phyloP scores from a whole-genome alignment of 2,888 invertebrate genomes.

The Troides aeacus region DNA sequence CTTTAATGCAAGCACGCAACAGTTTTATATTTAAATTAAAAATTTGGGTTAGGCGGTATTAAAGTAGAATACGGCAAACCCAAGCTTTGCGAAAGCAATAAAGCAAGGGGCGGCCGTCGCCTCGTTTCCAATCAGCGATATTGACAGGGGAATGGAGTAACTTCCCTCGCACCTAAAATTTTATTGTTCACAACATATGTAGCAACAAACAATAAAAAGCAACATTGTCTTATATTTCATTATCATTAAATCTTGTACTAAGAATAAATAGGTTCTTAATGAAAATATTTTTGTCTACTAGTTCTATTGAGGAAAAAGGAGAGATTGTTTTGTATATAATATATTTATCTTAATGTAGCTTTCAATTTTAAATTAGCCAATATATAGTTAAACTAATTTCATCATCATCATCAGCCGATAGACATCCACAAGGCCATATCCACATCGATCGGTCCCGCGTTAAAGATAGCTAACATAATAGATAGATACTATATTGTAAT shows the following conservation, averaged over 20 bases:
- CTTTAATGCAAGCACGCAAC: conserved; percentile 23
- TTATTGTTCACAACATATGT: conserved; percentile 41
- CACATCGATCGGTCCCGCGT: too few relatives aligned
- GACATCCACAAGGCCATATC: too few relatives aligned
- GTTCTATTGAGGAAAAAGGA: too few relatives aligned
- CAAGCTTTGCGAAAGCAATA: conserved; percentile 46
- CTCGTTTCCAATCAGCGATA: conserved; percentile 59
- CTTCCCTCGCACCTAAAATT: conserved; percentile 38
- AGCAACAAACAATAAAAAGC: conserved; percentile 24
- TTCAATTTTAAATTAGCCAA: too few relatives aligned
- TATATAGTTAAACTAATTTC: too few relatives aligned
- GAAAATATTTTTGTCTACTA: too few relatives aligned
- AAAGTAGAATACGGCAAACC: conserved; percentile 27
- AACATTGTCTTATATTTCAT: background rate
- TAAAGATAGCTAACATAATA: too few relatives aligned
- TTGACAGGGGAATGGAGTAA: conserved; percentile 54
- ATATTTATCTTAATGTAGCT: too few relatives aligned
- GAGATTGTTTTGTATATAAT: too few relatives aligned
- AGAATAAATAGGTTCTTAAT: too few relatives aligned
- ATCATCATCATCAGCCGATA: too few relatives aligned
- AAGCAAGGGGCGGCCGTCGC: conserved; percentile 41
- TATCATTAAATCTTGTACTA: background rate
- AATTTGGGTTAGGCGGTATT: conserved; percentile 28
- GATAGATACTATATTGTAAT: too few relatives aligned
- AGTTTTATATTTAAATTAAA: conserved; percentile 27